phyloP scores from a whole-genome alignment of 2,113 vertebrate genomes.

The Menura novaehollandiae region DNA sequence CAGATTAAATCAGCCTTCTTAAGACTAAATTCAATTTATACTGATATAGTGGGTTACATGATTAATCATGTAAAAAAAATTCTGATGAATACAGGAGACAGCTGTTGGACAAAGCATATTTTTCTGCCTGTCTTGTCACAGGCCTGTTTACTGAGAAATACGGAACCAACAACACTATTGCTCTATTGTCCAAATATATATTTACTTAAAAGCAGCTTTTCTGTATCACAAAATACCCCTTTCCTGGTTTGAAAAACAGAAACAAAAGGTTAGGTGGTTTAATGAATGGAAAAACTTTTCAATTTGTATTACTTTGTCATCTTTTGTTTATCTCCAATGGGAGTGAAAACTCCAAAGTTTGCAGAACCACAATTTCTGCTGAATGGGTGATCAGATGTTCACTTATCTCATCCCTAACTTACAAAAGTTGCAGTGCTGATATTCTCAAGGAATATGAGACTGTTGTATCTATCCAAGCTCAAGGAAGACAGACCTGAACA shows the following conservation, averaged over 20 bases:
- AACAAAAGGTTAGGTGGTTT: not conserved
- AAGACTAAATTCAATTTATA: conserved; percentile 62
- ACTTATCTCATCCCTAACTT: not conserved
- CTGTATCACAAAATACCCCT: not conserved
- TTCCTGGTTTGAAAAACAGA: not conserved
- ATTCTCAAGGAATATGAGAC: not conserved
- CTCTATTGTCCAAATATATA: not conserved
- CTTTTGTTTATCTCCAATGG: not conserved
- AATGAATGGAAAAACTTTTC: not conserved
- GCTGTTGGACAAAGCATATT: not conserved
- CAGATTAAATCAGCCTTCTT: conserved; percentile 52
- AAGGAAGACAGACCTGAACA: not conserved
- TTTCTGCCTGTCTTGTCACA: not conserved
- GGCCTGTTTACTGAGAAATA: not conserved
- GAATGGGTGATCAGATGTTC: rapidly evolving
- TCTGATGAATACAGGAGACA: conserved; percentile 8
- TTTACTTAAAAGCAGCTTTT: not conserved
- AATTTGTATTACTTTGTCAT: not conserved
- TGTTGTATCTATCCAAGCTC: not conserved
- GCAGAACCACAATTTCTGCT: not conserved
- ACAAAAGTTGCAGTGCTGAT: not conserved
- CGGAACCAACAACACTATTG: not conserved
- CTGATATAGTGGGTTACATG: not conserved
- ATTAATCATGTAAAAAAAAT: conserved; percentile 40
- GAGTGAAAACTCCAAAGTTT: not conserved